Base-by-base conservation (phyloP, 2,113 vertebrate genomes). In the Cariama cristata region DNA sequence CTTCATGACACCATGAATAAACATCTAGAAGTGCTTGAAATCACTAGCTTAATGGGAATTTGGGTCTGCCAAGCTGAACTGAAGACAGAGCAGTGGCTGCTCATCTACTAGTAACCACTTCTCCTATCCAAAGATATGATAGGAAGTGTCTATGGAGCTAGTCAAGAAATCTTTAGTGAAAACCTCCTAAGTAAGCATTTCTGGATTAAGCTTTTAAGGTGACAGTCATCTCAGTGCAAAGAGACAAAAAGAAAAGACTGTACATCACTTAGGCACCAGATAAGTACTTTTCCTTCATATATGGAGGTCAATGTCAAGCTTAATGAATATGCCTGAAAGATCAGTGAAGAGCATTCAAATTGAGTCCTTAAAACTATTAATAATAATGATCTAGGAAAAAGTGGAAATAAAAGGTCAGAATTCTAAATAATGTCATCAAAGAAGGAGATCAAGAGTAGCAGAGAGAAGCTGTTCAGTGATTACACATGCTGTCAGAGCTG, bases 361-460 rank as follows among this genome's bases (percentile, higher is more conserved):
- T n/a, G 33, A 92, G 20, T 72, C 44, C 47, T 93, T 72, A 72
- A 82, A 89, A 88, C 53, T 55, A 69, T 49, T 80, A 71, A 85
- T 89, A 90, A 86, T 42, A 68, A 88, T 64, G 40, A 83, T 86
- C 16, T 75, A 49, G 33, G 40, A 74, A 88, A 73, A 90, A 49
- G 18, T 15, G 30, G 35, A 53, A 88, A 63, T 40, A 14, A 88
- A 95, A 96, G 58, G 91, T 93, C 82, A 62, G 49, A 76, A 86
- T 90, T 95, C 67, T 83, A 88, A 96, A 86, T 86, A 95, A 72
- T 44, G 6, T 82, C 35, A 66, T 88, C 66, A 92, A 76, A 33
- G 58, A 90, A 76, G 68, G 40, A 92, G 66, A 93, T 53, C 2
- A 14, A 79, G 33, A 92, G 69, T 47, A 90, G 52, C 33, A 86